Percentiles rank a stretch among this genome's conserved stretches.
These are phyloP conservation scores for Nebria brevicollis DNA, from an alignment of 2,888 invertebrate species.

Conservation along the genomic window DNA sequence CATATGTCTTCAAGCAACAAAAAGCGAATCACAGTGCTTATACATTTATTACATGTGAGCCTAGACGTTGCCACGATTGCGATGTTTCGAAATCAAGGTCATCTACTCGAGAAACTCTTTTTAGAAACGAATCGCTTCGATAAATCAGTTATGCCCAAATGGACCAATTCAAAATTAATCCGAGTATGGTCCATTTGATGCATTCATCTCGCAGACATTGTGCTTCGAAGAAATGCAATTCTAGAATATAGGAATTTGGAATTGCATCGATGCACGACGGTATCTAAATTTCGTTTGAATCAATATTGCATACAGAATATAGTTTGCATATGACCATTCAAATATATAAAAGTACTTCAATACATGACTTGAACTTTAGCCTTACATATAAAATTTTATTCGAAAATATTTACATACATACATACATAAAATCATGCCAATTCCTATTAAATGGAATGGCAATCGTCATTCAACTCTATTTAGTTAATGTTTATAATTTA, in stretches of 20 bases:
- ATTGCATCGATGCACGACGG: background rate
- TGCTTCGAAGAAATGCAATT: background rate
- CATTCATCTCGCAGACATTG: background rate
- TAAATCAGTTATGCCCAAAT: background rate
- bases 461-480: no score
- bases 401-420: no score
- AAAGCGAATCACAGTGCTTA: conserved; percentile 31
- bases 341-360: background rate
- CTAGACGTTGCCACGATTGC: background rate
- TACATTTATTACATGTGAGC: conserved; percentile 32
- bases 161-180: conserved; percentile 12
- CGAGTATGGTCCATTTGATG: conserved; percentile 3
- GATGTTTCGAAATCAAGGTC: conserved; percentile 5
- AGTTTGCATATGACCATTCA: background rate
- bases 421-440: no score
- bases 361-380: background rate
- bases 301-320: background rate
- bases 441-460: no score
- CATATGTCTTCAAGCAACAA: conserved; percentile 9
- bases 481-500: no score
- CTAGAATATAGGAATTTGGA: background rate
- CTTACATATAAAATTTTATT: background rate
- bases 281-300: background rate
- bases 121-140: conserved; percentile 1
- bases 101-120: background rate